Percentiles rank a stretch among this genome's conserved stretches.
Evolutionary conservation across 2,113 vertebrate genomes (phyloP).

Genomic region (Tiliqua scincoides): DNA sequence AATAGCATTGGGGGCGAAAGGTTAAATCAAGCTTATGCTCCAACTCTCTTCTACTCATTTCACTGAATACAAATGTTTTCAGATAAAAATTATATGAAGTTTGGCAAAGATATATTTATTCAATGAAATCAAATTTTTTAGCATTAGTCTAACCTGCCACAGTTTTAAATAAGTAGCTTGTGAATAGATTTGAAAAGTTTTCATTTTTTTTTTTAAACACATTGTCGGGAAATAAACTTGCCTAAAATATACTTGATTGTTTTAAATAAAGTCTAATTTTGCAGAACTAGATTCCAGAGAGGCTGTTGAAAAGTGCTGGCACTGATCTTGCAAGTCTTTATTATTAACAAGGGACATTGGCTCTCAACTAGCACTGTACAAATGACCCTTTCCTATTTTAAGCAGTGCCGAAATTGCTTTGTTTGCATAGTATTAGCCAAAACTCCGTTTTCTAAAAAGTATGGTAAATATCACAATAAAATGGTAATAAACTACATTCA

Average conservation of each 20-base stretch:
- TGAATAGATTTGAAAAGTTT: constrained; percentile 10
- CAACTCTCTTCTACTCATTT: constrained; percentile 8
- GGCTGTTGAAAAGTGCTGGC: constrained; percentile 25
- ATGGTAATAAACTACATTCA: constrained; percentile 29
- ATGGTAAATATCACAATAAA: constrained; percentile 47
- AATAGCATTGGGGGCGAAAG: no score
- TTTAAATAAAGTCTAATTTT: constrained; percentile 43
- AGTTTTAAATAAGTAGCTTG: constrained; percentile 46
- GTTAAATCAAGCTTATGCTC: no score
- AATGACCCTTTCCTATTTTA: constrained; percentile 40
- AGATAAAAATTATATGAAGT: constrained; percentile 49
- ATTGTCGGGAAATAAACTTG: constrained; percentile 43
- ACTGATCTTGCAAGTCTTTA: constrained; percentile 37
- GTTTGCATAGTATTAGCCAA: constrained; percentile 30
- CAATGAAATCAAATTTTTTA: constrained; percentile 51
- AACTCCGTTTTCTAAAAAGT: constrained; percentile 29
- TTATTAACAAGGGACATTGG: constrained; percentile 16
- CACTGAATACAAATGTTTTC: constrained; percentile 33
- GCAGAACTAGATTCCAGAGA: constrained; percentile 21
- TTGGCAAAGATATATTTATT: constrained; percentile 46
- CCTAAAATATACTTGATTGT: constrained; percentile 22
- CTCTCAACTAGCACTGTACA: constrained; percentile 4
- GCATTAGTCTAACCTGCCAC: constrained; percentile 33
- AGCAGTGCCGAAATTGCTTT: constrained; percentile 27
- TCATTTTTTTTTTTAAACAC: constrained; percentile 1